Evolutionary conservation across 1,140 invertebrate genomes (phyloP).

Genomic region (Drosophila albomicans): DNA sequence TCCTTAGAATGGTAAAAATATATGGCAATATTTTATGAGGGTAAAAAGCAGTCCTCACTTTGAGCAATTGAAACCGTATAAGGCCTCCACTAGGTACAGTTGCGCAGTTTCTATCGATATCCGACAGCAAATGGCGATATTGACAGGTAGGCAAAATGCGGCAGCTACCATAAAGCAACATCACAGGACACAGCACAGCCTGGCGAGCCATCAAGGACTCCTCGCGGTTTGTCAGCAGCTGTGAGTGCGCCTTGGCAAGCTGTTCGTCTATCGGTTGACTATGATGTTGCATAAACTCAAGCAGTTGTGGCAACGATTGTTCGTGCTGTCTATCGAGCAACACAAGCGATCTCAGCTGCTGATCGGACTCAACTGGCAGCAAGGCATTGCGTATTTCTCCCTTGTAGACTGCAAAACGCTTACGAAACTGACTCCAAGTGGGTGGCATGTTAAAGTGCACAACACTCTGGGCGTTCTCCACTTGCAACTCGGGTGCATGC

Average conservation of each 20-base stretch:
- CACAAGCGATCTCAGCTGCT: constrained; percentile 18
- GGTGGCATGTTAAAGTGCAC: constrained; percentile 33
- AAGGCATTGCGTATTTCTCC: neutral
- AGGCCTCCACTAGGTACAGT: constrained; percentile 33
- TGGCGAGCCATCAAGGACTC: neutral
- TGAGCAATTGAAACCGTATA: constrained; percentile 35
- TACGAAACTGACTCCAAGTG: constrained; percentile 30
- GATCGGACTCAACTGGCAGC: neutral
- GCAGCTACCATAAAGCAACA: constrained; percentile 29
- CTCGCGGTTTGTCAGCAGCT: constrained; percentile 14
- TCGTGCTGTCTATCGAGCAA: constrained; percentile 12
- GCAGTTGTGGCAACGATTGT: constrained; percentile 27
- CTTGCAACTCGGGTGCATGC: constrained; percentile 24
- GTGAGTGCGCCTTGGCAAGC: constrained; percentile 1
- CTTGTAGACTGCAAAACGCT: constrained; percentile 17
- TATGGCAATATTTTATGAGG: no score
- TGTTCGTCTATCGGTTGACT: neutral
- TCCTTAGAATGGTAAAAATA: no score
- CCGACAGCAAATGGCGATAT: constrained; percentile 23
- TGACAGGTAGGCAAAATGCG: constrained; percentile 44
- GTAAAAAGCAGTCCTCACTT: neutral
- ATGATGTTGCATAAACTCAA: constrained; percentile 37
- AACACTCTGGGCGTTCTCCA: constrained; percentile 14
- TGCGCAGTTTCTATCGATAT: neutral
- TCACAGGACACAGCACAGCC: constrained; percentile 27